Evolutionary conservation across 2,113 vertebrate species (phyloP).

Genomic region (Oreochromis aureus): DNA sequence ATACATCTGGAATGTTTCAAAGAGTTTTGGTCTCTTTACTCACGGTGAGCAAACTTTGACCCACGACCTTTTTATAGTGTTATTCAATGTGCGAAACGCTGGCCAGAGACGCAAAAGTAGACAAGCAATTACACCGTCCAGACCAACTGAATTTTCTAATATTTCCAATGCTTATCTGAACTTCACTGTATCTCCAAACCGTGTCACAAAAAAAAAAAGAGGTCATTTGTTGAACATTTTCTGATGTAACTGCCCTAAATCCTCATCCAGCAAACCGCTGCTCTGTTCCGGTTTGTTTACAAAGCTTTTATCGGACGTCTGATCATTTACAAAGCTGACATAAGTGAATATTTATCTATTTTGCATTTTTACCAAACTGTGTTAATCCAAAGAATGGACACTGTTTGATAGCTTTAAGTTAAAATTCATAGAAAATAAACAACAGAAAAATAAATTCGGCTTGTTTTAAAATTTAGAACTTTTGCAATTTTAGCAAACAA

Average conservation of each 20-base stretch:
- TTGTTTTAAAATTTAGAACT: not conserved
- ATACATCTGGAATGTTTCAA: conserved; percentile 90
- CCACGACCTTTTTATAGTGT: not conserved
- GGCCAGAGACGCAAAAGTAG: not conserved
- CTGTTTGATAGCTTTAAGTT: not conserved
- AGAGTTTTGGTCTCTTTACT: conserved; percentile 90
- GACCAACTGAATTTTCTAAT: not conserved
- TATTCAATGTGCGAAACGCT: not conserved
- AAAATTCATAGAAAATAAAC: not conserved
- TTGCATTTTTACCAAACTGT: not conserved
- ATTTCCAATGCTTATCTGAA: not conserved
- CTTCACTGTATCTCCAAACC: not conserved
- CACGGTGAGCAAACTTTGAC: conserved; percentile 68
- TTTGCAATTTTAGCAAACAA: not conserved
- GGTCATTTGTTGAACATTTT: not conserved
- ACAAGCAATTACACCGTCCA: not conserved
- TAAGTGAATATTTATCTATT: not conserved
- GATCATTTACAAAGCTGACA: not conserved
- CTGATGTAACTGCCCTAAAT: not conserved
- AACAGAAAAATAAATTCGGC: not conserved
- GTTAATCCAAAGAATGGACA: not conserved
- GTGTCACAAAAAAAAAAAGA: not conserved
- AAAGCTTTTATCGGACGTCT: not conserved
- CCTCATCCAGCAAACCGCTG: not conserved
- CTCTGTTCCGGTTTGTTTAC: not conserved